Conservation (phyloP, 2,797 vertebrate species). For the Lates japonicus region DNA sequence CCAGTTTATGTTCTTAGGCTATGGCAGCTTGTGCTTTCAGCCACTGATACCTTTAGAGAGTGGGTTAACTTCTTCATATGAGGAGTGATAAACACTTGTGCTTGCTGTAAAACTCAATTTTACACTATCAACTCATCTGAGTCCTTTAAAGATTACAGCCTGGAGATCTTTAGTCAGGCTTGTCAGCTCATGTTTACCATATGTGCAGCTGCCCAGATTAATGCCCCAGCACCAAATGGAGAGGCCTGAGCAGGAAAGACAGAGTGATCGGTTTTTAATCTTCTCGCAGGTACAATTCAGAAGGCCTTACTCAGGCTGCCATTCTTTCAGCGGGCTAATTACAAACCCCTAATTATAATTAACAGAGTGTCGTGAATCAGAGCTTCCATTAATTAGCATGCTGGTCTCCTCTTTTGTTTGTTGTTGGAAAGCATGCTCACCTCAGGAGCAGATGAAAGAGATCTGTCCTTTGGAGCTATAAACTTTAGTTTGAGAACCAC, state of each 20-base stretch:
- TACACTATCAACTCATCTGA: constrained; percentile 76
- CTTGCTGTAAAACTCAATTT: constrained; percentile 75
- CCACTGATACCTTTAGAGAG: constrained; percentile 17
- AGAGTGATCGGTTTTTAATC: constrained; percentile 69
- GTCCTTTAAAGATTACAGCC: constrained; percentile 76
- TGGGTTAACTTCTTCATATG: constrained; percentile 20
- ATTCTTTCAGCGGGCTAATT: constrained; percentile 79
- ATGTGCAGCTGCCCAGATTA: constrained; percentile 70
- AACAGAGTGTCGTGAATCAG: constrained; percentile 70
- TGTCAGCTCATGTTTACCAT: constrained; percentile 78
- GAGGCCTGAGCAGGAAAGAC: constrained; percentile 65
- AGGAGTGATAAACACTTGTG: constrained; percentile 50
- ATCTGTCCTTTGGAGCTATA: constrained; percentile 67
- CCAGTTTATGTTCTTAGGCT: not conserved
- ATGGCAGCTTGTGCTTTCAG: constrained; percentile 4
- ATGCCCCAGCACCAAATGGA: constrained; percentile 49
- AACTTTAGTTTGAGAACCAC: constrained; percentile 57
- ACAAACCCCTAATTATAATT: constrained; percentile 82
- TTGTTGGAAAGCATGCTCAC: constrained; percentile 56
- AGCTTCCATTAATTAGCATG: constrained; percentile 77
- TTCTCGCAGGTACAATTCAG: constrained; percentile 78
- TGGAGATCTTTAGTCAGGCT: constrained; percentile 78
- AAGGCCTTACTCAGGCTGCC: constrained; percentile 72
- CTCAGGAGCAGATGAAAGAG: constrained; percentile 62
- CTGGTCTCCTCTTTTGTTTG: constrained; percentile 76